These are phyloP conservation scores for Mobula hypostoma DNA, from an alignment of 2,113 vertebrate genomes.

Conservation along the genomic window DNA sequence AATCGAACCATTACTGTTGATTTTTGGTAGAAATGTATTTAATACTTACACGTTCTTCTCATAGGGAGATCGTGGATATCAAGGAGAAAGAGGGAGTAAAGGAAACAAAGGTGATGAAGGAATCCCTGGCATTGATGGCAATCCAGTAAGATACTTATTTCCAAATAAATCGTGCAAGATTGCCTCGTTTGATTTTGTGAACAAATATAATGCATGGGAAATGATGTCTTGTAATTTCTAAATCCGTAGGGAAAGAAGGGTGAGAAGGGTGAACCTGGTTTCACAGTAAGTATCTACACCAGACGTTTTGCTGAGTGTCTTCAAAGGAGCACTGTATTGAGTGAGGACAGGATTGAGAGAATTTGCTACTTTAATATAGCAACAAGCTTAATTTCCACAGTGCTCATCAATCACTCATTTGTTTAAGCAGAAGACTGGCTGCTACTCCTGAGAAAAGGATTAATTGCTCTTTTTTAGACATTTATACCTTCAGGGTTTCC, in stretches of 20 bases:
- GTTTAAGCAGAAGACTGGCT: background rate
- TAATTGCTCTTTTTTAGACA: background rate
- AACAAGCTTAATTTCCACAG: background rate
- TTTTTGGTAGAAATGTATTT: background rate
- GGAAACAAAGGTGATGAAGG: slow-evolving; percentile 72
- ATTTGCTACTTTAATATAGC: background rate
- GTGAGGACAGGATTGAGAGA: background rate
- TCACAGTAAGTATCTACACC: slow-evolving; percentile 63
- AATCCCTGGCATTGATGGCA: slow-evolving; percentile 62
- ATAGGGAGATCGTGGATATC: slow-evolving; percentile 67
- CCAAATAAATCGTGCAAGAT: background rate
- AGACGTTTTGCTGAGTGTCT: background rate
- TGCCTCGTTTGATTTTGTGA: slow-evolving; percentile 34
- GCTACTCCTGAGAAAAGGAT: background rate
- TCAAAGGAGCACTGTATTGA: background rate
- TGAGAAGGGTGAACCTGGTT: slow-evolving; percentile 67
- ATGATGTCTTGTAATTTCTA: background rate
- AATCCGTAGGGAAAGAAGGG: slow-evolving; percentile 61
- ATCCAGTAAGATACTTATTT: slow-evolving; percentile 53
- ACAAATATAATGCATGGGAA: background rate
- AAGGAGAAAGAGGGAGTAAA: slow-evolving; percentile 64
- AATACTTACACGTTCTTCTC: slow-evolving; percentile 33
- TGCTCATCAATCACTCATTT: background rate
- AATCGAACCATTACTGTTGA: background rate
- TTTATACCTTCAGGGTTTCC: background rate